Evolutionary conservation across 2,888 invertebrate genomes (phyloP).

Genomic region (Oithona nana): DNA sequence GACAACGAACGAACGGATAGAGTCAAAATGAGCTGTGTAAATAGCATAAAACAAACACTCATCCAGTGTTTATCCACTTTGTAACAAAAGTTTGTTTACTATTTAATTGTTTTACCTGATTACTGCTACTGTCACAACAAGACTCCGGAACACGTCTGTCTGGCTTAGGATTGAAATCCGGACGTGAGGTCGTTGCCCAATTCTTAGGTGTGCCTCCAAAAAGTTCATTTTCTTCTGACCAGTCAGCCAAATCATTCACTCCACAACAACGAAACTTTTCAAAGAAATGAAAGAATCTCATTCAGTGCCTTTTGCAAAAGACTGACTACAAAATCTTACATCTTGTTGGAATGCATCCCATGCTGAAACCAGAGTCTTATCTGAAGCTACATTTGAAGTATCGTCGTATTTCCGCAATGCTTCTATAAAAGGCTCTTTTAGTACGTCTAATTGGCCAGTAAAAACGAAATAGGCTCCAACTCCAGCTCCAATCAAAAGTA

Average conservation of each 20-base stretch:
- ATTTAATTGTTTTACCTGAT: background rate
- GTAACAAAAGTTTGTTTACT: too few relatives aligned
- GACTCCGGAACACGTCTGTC: background rate
- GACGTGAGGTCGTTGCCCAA: background rate
- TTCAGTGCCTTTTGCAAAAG: background rate
- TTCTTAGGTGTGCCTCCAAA: background rate
- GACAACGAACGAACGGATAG: too few relatives aligned
- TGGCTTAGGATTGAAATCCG: background rate
- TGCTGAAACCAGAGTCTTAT: background rate
- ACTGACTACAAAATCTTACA: too few relatives aligned
- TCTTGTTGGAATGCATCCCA: background rate
- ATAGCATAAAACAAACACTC: too few relatives aligned
- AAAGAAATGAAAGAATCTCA: background rate
- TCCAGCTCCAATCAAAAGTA: background rate
- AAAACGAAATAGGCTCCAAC: background rate
- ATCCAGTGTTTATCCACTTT: too few relatives aligned
- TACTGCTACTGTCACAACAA: background rate
- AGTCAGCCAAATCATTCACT: background rate
- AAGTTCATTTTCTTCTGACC: background rate
- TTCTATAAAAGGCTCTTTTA: background rate
- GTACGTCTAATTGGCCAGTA: background rate
- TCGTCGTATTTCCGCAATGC: background rate
- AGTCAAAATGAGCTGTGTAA: too few relatives aligned
- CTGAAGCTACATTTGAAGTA: background rate
- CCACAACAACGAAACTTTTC: constrained; percentile 1